Base-by-base conservation (phyloP, 2,888 invertebrate species). In the Archips xylosteana region DNA sequence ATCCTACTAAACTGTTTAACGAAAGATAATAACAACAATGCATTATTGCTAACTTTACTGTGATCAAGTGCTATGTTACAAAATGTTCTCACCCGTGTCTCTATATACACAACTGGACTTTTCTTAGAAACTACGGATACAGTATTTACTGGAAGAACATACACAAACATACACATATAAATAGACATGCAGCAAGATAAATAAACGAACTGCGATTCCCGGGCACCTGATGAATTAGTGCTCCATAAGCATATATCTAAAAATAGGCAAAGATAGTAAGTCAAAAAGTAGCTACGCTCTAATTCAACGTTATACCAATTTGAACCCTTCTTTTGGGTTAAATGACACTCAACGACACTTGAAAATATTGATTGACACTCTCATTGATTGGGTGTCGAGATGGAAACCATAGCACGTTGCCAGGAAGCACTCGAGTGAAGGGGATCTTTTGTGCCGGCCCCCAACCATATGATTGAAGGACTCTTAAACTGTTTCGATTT, bases 361-460 rank as follows among this genome's bases (percentile, higher is more conserved):
- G 32, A 73, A 73, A 63, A 64, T 68, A 73, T 73, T 73, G 73
- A 73, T 73, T 69, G 68, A 63, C 66, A 67, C 63, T 68, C 72
- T 47, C 59, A 45, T 49, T 60, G 73, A 73, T 73, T 69, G 73
- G 60, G 68, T 68, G 63, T 59, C 32, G 68, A 32, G 73, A 73
- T 68, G 68, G 59, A 63, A 73, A 68, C 68, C 68, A 59, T 42
- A 13, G 63, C 70, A 15, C 70, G 62, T 57, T 68, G 72, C 39
- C 68, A 64, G 73, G 73, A 69, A 72, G 54, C 73, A 59, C 73
- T 73, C 32, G 42, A 23, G 5, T 32, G 3, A 4, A 73, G 71
- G 51, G 73, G 62, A 42, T 64, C 68, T 60, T 73, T 73, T 73
- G 68, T 70, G 60, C 36, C 13, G 42, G 65, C 65, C 70, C 23